Conservation (phyloP, 2,797 vertebrate species). For the Lycodopsis pacificus region DNA sequence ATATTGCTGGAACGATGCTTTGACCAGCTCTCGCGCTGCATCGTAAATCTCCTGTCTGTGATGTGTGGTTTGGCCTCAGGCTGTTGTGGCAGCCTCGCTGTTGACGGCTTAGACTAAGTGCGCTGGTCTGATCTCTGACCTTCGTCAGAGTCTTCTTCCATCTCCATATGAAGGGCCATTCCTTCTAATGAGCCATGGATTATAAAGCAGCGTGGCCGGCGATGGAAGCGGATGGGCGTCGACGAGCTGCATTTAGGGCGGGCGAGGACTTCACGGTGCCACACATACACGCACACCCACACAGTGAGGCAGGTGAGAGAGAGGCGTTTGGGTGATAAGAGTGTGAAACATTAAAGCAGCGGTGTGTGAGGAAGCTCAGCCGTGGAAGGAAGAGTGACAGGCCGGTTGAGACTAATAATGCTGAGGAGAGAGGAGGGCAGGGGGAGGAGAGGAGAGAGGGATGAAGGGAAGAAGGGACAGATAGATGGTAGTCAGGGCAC, state of each 20-base stretch:
- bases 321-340: slow-evolving; percentile 47
- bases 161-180: slow-evolving; percentile 64
- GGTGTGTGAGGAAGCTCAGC: slow-evolving; percentile 46
- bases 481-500: slow-evolving; percentile 43
- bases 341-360: slow-evolving; percentile 54
- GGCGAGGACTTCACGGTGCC: slow-evolving; percentile 18
- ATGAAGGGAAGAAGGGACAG: slow-evolving; percentile 42
- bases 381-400: slow-evolving; percentile 49
- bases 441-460: slow-evolving; percentile 50
- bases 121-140: slow-evolving; percentile 69
- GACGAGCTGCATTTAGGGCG: slow-evolving; percentile 36
- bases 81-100: slow-evolving; percentile 44
- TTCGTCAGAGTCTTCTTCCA: slow-evolving; percentile 66
- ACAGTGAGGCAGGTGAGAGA: slow-evolving; percentile 49
- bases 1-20: slow-evolving; percentile 26
- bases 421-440: slow-evolving; percentile 61
- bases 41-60: slow-evolving; percentile 47
- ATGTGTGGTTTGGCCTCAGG: slow-evolving; percentile 46
- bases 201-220: slow-evolving; percentile 55
- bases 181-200: slow-evolving; percentile 70
- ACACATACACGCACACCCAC: slow-evolving; percentile 14
- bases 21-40: slow-evolving; percentile 9
- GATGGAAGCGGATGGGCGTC: slow-evolving; percentile 63
- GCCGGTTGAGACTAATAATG: slow-evolving; percentile 57
- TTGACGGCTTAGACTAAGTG: slow-evolving; percentile 67